Evolutionary conservation across 2,888 invertebrate genomes (phyloP).

Genomic region (Anoncus sp.): DNA sequence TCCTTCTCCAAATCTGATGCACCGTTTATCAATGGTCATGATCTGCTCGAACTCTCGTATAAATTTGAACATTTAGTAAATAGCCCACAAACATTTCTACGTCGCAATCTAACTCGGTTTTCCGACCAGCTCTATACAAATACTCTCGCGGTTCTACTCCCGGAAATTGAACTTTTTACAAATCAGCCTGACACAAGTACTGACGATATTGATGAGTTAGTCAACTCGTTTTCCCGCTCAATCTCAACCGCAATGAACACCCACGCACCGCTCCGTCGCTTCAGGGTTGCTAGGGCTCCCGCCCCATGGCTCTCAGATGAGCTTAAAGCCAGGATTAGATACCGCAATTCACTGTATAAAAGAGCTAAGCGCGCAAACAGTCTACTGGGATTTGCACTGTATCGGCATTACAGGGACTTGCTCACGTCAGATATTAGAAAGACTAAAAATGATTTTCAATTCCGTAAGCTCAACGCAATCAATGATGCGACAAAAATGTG

Average conservation of each 20-base stretch:
- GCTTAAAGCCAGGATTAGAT: background rate
- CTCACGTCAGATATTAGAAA: background rate
- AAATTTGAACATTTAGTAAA: background rate
- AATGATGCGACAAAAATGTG: background rate
- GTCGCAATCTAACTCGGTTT: too few relatives aligned
- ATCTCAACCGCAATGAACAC: background rate
- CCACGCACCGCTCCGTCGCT: background rate
- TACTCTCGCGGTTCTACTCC: too few relatives aligned
- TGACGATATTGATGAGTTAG: too few relatives aligned
- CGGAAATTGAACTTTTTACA: too few relatives aligned
- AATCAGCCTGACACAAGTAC: too few relatives aligned
- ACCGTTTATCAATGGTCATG: constrained; percentile 38
- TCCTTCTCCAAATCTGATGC: constrained; percentile 11
- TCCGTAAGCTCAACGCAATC: background rate
- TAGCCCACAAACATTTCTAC: too few relatives aligned
- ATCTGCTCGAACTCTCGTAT: constrained; percentile 12
- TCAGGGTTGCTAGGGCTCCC: background rate
- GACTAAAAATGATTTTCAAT: background rate
- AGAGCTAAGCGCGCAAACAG: background rate
- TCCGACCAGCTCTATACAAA: too few relatives aligned
- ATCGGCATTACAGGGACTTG: background rate
- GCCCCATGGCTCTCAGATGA: background rate
- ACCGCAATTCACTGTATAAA: background rate
- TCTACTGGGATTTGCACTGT: background rate
- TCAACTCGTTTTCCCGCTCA: background rate